Evolutionary conservation across 1,140 invertebrate species (phyloP), one percentile per base, ranked within the genome.

Genomic region (Epicauta chinensis): DNA sequence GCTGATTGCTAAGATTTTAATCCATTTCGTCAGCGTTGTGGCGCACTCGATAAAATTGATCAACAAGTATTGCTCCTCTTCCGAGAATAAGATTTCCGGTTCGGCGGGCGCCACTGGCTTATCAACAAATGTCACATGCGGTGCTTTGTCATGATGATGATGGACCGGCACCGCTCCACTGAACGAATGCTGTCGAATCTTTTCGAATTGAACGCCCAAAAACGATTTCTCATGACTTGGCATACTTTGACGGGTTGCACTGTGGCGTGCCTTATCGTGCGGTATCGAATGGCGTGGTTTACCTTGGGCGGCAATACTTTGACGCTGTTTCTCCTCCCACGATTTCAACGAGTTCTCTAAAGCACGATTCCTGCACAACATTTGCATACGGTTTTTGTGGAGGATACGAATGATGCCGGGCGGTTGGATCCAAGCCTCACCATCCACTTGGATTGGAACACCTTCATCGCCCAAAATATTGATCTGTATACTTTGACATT

Each of bases 351-450:
- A 91, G 34, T 86, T 87, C 72, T 97, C 94, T 56, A 97, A 77
- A 23, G 85, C 84, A 60, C 92, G 77, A 68, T 96, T 95, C 39
- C 93, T 75, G 60, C 88, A 93, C 3, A 98, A 73, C 87, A 98
- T 94, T 75, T 96, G 93, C 67, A 95, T 93, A 52, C 93, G 78
- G 74, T 97, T 98, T 74, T 97, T 97, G 71, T 97, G 94, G 58
- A 95, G 83, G 47, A 98, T 96, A 36, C 91, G 81, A 59, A 98
- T 93, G 62, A 93, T 91, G 17, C 94, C 94, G 0, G 95, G 93
- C 1, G 91, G 91, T 72, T 98, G 94, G n/a, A 97, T 77, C 95
- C 95, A 98, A 7, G 95, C 93, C 74, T 98, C 95, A 0, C 95
- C 94, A 71, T 98, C 94, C 13, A 97, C 94, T 74, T 97, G 91